These are phyloP conservation scores for Drosophila asahinai DNA, from an alignment of 1,140 invertebrate genomes.

Conservation along the genomic window DNA sequence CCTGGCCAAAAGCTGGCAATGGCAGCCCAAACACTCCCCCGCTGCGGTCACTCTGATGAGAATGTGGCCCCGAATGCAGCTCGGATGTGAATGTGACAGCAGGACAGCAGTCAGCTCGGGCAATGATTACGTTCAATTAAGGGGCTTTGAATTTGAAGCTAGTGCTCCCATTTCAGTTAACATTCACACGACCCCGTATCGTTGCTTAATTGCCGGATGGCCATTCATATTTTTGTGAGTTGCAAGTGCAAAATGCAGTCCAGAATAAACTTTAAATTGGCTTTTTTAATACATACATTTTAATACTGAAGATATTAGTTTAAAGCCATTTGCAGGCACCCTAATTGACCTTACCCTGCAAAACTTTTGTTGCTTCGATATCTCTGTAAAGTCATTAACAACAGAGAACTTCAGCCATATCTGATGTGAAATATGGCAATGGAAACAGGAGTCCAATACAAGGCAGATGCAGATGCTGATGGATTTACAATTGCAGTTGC, in stretches of 20 bases:
- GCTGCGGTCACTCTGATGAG: constrained; percentile 20
- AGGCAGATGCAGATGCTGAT: constrained; percentile 19
- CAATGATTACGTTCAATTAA: constrained; percentile 50
- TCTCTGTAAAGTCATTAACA: constrained; percentile 18
- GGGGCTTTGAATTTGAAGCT: constrained; percentile 32
- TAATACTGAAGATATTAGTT: not conserved
- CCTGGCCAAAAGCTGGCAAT: constrained; percentile 22
- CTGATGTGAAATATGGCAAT: constrained; percentile 25
- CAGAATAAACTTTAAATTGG: not conserved
- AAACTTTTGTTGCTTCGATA: not conserved
- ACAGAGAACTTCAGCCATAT: not conserved
- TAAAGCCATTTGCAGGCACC: not conserved
- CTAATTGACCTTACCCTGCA: not conserved
- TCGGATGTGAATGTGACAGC: constrained; percentile 36
- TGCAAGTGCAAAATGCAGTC: not conserved
- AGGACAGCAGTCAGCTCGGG: constrained; percentile 16
- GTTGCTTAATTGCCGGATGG: constrained; percentile 7
- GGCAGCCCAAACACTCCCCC: constrained; percentile 19
- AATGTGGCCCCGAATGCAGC: constrained; percentile 25
- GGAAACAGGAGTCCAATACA: constrained; percentile 17
- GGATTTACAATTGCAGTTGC: constrained; percentile 27
- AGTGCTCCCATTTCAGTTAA: constrained; percentile 4
- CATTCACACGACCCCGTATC: not conserved
- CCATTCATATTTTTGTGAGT: not conserved
- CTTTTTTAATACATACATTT: not conserved